phyloP scores from a whole-genome alignment of 2,113 vertebrate species.

The Kryptolebias marmoratus region DNA sequence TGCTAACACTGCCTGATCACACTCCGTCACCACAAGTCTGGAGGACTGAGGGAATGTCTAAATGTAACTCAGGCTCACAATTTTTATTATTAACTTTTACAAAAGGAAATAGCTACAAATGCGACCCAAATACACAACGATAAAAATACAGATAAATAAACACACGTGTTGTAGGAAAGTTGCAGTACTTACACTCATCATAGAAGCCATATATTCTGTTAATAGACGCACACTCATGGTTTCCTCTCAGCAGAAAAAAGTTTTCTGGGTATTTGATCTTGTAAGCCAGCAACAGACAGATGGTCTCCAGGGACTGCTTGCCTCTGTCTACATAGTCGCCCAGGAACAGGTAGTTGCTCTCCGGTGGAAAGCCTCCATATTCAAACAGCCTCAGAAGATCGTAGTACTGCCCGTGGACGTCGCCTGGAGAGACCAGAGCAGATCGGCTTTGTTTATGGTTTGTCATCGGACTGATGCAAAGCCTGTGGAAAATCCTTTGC shows the following conservation, averaged over 20 bases:
- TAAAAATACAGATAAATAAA: background rate
- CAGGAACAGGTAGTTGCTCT: constrained; percentile 86
- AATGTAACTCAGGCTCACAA: background rate
- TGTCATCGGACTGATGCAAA: background rate
- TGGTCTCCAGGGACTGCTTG: constrained; percentile 90
- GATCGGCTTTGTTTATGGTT: background rate
- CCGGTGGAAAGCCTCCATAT: constrained; percentile 84
- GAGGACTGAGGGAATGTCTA: background rate
- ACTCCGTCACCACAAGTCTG: constrained; percentile 27
- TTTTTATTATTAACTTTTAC: background rate
- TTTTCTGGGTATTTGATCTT: constrained; percentile 89
- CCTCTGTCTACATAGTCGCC: constrained; percentile 85
- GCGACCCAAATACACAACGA: too few species aligned
- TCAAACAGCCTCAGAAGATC: constrained; percentile 85
- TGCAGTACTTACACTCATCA: constrained; percentile 88
- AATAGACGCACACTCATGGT: constrained; percentile 98
- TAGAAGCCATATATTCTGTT: constrained; percentile 99
- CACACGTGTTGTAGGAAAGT: background rate
- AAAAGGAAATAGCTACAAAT: too few species aligned
- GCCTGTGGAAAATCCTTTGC: background rate
- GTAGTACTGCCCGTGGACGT: constrained; percentile 86
- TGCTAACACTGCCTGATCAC: constrained; percentile 33
- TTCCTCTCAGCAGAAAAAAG: constrained; percentile 95
- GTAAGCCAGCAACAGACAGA: constrained; percentile 87
- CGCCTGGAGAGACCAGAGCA: constrained; percentile 64